Evolutionary conservation across 2,797 vertebrate genomes (phyloP).

Genomic region (Peromyscus nudipes): DNA sequence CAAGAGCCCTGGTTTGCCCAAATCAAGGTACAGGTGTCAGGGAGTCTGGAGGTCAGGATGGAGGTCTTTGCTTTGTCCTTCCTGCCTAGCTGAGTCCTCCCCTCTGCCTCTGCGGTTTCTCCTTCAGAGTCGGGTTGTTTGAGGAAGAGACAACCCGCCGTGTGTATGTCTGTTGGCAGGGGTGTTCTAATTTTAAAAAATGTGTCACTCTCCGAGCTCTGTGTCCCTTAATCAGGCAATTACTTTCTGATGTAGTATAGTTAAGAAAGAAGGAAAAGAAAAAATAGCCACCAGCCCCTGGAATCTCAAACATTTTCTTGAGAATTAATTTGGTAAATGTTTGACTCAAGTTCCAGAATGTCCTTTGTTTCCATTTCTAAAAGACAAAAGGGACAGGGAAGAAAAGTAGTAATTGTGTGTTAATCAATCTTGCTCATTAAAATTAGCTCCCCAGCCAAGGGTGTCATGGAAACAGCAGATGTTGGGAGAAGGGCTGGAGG

Average conservation of each 20-base stretch:
- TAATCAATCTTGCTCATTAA: slow-evolving; percentile 84
- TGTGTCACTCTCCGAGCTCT: slow-evolving; percentile 74
- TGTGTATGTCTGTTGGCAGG: slow-evolving; percentile 71
- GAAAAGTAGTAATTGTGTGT: slow-evolving; percentile 81
- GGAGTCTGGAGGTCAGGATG: not conserved
- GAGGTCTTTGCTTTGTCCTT: not conserved
- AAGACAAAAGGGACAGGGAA: slow-evolving; percentile 72
- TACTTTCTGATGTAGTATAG: slow-evolving; percentile 74
- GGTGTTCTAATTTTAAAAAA: slow-evolving; percentile 76
- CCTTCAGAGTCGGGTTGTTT: slow-evolving; percentile 73
- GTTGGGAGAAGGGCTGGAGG: not conserved
- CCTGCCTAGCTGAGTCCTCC: not conserved
- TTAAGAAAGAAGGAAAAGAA: slow-evolving; percentile 7
- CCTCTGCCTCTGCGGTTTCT: not conserved
- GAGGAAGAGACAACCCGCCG: slow-evolving; percentile 66
- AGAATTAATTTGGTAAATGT: slow-evolving; percentile 84
- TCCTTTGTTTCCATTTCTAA: slow-evolving; percentile 79
- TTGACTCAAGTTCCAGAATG: slow-evolving; percentile 76
- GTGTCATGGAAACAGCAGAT: slow-evolving; percentile 42
- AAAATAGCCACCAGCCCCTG: slow-evolving; percentile 40
- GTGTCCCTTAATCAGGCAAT: slow-evolving; percentile 80
- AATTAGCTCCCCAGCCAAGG: slow-evolving; percentile 72
- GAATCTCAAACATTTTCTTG: slow-evolving; percentile 79
- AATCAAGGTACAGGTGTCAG: not conserved
- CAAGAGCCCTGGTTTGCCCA: not conserved